These are phyloP conservation scores for Thamnophis elegans DNA, from an alignment of 2,797 vertebrate genomes.

Conservation along the genomic window DNA sequence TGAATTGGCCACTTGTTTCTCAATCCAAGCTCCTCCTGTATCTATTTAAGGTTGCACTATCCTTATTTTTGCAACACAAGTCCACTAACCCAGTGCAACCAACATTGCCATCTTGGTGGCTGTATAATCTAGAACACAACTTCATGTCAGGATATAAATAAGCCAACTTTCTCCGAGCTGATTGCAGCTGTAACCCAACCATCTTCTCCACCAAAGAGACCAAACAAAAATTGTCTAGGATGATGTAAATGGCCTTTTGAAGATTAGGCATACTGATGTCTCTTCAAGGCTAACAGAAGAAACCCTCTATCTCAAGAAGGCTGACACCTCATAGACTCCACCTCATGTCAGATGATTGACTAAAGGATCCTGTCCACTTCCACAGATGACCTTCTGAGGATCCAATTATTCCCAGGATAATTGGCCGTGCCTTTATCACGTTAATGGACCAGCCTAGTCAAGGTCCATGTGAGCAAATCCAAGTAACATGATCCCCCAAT, in stretches of 20 bases:
- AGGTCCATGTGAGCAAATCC: neutral
- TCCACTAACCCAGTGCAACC: neutral
- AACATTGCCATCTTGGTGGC: neutral
- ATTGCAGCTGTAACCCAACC: neutral
- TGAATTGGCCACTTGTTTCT: neutral
- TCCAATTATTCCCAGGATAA: neutral
- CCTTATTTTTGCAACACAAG: neutral
- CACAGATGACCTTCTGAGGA: neutral
- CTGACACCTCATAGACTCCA: neutral
- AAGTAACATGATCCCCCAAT: neutral
- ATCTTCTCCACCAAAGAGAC: neutral
- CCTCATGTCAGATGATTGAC: neutral
- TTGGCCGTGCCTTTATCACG: neutral
- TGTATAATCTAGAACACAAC: neutral
- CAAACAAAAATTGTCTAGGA: neutral
- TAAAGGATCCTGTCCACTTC: neutral
- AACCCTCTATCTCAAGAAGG: neutral
- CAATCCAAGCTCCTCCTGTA: neutral
- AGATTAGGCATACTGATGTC: neutral
- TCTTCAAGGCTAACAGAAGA: neutral
- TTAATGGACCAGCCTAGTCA: neutral
- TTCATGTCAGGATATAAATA: neutral
- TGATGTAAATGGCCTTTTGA: neutral
- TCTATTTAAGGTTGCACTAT: neutral
- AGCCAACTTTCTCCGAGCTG: neutral